Evolutionary conservation across 23 tunicate genomes (phyloP).

Genomic region (Diplosoma virens): DNA sequence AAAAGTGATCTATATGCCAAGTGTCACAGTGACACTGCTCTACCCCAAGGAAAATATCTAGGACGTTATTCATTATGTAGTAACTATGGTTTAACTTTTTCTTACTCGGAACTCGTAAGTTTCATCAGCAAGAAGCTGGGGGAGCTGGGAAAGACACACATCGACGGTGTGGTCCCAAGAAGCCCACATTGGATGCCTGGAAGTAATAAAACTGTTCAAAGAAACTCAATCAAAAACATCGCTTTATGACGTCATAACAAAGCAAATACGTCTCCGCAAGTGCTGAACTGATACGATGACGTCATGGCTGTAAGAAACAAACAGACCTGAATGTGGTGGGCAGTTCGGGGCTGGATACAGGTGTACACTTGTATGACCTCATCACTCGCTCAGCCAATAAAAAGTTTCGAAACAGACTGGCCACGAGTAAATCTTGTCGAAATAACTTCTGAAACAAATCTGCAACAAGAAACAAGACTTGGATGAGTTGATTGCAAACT

Average conservation of each 20-base stretch:
- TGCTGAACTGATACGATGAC: no score
- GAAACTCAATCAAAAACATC: no score
- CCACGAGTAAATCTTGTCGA: slow-evolving; percentile 93
- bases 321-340: slow-evolving; percentile 76
- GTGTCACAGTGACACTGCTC: no score
- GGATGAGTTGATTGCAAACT: no score
- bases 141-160: slow-evolving; percentile 76
- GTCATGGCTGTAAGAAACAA: no score
- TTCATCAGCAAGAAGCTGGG: slow-evolving; percentile 56
- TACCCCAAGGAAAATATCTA: no score
- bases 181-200: slow-evolving; percentile 94
- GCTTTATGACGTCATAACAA: no score
- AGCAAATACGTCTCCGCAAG: no score
- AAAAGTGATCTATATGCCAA: no score
- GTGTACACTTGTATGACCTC: slow-evolving; percentile 95
- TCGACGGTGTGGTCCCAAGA: slow-evolving; percentile 97
- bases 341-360: slow-evolving; percentile 76
- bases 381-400: slow-evolving; percentile 91
- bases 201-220: background rate
- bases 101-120: slow-evolving; percentile 65
- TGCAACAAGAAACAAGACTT: no score
- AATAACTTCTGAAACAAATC: slow-evolving; percentile 91
- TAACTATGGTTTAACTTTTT: no score
- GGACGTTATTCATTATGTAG: no score
- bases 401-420: slow-evolving; percentile 89